Evolutionary conservation across 2,888 invertebrate genomes (phyloP).

Genomic region (Temnothorax ravouxi): DNA sequence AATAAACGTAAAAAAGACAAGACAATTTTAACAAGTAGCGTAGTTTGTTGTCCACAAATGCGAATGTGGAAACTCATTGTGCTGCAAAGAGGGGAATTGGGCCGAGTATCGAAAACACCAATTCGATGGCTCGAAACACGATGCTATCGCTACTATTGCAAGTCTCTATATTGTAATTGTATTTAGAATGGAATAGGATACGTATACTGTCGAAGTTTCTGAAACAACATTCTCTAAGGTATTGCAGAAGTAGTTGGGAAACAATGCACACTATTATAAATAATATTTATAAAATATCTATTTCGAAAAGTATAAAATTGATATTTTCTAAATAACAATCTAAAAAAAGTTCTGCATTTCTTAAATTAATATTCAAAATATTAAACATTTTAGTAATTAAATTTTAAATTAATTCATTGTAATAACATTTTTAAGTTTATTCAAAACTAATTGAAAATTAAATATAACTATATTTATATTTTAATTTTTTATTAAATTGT

Average conservation of each 20-base stretch:
- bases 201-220: constrained; percentile 18
- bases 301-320: background rate
- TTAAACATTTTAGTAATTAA: background rate
- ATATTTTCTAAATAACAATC: background rate
- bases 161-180: constrained; percentile 35
- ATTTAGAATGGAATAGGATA: constrained; percentile 34
- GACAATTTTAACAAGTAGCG: constrained; percentile 7
- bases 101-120: constrained; percentile 30
- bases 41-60: background rate
- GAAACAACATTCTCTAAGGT: background rate
- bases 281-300: background rate
- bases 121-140: constrained; percentile 21
- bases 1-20: background rate
- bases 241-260: constrained; percentile 4
- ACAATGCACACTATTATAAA: background rate
- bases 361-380: background rate
- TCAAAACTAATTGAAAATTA: background rate
- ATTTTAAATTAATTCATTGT: background rate
- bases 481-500: background rate
- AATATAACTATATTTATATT: background rate
- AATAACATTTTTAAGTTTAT: background rate
- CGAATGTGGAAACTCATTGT: constrained; percentile 8
- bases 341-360: background rate
- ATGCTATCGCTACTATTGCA: constrained; percentile 28
- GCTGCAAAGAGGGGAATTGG: background rate